Percentiles rank a stretch among this genome's conserved stretches.
Conservation (phyloP, 2,113 vertebrate genomes). For the Chaetops frenatus region DNA sequence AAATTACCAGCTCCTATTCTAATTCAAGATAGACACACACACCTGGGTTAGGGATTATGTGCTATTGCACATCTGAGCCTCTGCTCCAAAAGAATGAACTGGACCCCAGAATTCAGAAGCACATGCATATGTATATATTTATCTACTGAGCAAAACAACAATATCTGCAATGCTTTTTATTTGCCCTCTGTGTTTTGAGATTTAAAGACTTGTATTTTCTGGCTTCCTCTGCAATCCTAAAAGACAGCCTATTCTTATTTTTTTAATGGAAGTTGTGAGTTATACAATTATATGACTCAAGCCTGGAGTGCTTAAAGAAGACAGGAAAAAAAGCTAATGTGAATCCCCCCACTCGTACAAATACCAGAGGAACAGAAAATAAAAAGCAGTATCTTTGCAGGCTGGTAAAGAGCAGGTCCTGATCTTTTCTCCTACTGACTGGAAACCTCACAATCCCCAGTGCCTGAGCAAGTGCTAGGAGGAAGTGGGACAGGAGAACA, state of each 20-base stretch:
- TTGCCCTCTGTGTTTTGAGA: slow-evolving; percentile 24
- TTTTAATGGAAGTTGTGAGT: slow-evolving; percentile 30
- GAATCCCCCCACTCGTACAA: neutral
- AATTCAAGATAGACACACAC: neutral
- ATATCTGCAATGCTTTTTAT: slow-evolving; percentile 24
- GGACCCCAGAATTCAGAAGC: neutral
- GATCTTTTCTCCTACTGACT: neutral
- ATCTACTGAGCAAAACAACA: slow-evolving; percentile 32
- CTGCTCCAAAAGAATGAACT: neutral
- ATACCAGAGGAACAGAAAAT: neutral
- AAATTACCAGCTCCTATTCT: neutral
- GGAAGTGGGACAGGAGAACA: neutral
- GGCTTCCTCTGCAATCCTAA: neutral
- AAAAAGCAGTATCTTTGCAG: neutral
- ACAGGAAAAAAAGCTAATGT: neutral
- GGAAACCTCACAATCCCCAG: neutral
- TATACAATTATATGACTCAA: slow-evolving; percentile 29
- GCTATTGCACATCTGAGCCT: neutral
- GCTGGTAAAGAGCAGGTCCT: neutral
- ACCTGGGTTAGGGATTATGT: neutral
- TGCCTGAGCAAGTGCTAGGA: neutral
- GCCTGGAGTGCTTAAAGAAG: neutral
- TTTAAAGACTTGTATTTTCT: slow-evolving; percentile 16
- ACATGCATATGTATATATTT: slow-evolving; percentile 36
- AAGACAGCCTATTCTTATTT: slow-evolving; percentile 8